Evolutionary conservation across 1,140 invertebrate species (phyloP).

Genomic region (Elymnias hypermnestra): DNA sequence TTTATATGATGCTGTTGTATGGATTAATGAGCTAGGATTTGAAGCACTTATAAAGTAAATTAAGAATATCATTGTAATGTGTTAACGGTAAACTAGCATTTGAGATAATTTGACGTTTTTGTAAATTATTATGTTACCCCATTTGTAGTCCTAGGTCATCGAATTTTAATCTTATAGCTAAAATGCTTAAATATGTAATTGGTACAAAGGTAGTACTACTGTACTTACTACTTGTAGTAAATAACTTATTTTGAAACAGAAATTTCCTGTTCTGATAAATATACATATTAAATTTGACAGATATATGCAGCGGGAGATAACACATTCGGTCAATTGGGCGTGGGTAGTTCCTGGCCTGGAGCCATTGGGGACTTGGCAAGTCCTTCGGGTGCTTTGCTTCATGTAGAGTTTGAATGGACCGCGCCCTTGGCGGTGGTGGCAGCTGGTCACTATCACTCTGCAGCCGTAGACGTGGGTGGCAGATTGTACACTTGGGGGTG

Average conservation of each 20-base stretch:
- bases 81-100: too few species aligned
- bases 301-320: slow-evolving; percentile 56
- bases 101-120: too few species aligned
- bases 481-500: slow-evolving; percentile 56
- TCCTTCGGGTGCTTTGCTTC: slow-evolving; percentile 24
- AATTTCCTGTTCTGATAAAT: neutral
- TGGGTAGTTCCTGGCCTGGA: slow-evolving; percentile 42
- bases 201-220: too few species aligned
- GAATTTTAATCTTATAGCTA: too few species aligned
- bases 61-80: too few species aligned
- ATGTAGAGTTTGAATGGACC: slow-evolving; percentile 19
- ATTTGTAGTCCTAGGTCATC: too few species aligned
- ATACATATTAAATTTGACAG: slow-evolving; percentile 15
- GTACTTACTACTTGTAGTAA: too few species aligned
- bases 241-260: neutral
- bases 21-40: too few species aligned
- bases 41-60: too few species aligned
- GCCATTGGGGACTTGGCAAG: slow-evolving; percentile 32
- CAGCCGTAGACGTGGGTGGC: slow-evolving; percentile 47
- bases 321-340: slow-evolving; percentile 51
- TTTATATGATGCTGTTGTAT: too few species aligned
- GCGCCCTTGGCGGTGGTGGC: slow-evolving; percentile 33
- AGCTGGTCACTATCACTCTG: slow-evolving; percentile 58
- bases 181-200: too few species aligned
- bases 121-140: too few species aligned